Conservation (phyloP, 92 coral and sea anemone genomes). For the Zoanthus sansibaricus region DNA sequence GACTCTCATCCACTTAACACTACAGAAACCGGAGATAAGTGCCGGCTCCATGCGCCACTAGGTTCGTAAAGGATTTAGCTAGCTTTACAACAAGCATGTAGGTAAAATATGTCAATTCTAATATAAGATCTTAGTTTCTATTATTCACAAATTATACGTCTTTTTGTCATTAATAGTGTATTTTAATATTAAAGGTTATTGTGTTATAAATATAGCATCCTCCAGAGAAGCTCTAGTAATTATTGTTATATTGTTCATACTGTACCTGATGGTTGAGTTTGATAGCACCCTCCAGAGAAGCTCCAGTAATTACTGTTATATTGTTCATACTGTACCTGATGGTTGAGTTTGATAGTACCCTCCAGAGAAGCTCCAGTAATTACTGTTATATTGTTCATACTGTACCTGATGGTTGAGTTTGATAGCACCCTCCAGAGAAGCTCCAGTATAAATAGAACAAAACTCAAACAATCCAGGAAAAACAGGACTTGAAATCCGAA, state of each 20-base stretch:
- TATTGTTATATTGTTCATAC: slow-evolving; percentile 4
- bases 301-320: slow-evolving; percentile 67
- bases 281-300: slow-evolving; percentile 96
- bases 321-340: slow-evolving; percentile 69
- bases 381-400: background rate
- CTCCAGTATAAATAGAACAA: slow-evolving; percentile 98
- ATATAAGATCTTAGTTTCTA: no score
- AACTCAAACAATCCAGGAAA: slow-evolving; percentile 97
- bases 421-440: slow-evolving; percentile 96
- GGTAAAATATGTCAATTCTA: no score
- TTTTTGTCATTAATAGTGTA: no score
- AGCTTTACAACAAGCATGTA: no score
- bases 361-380: slow-evolving; percentile 95
- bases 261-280: slow-evolving; percentile 89
- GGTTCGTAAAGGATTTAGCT: no score
- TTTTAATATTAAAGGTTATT: no score
- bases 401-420: slow-evolving; percentile 91
- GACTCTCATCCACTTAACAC: no score
- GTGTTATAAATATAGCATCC: no score
- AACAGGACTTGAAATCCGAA: slow-evolving; percentile 76
- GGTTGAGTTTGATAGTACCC: slow-evolving; percentile 94
- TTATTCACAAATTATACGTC: no score
- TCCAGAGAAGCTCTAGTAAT: slow-evolving; percentile 94
- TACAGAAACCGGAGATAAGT: no score
- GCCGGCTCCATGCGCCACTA: no score